Base-by-base conservation (phyloP, 2,888 invertebrate species). In the Netelia melanura region DNA sequence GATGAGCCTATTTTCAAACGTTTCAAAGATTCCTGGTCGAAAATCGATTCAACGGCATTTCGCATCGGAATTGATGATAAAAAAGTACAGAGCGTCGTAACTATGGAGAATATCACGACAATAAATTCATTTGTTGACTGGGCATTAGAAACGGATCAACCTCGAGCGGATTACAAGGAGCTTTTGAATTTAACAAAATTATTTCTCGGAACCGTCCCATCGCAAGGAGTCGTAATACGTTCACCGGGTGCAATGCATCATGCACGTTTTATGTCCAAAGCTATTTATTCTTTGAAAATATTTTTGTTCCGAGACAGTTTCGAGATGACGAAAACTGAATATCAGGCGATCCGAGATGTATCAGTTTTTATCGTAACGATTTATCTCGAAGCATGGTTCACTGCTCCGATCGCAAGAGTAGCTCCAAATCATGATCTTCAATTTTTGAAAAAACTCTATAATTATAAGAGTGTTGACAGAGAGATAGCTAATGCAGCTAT, bases 261-360 rank as follows among this genome's bases (percentile, higher is more conserved):
- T 72, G 78, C 83, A 61, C 64, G 83, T 23, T 83, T 71, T 54
- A 83, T 83, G 75, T 70, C 79, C 11, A 82, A 82, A 78, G 82
- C 85, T 30, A 85, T 82, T 56, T 71, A 85, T 67, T 85, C 76
- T 62, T 52, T 74, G 68, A 85, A 76, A 79, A 85, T 85, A 10
- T 80, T 74, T 56, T 68, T 79, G 43, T 79, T 85, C 68, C 48
- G 76, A 44, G 75, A 83, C 44, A 23, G 62, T 44, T 81, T 77
- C 56, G 17, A 61, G 62, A 56, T 74, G 74, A 77, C 56, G 9
- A 58, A 77, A 54, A 79, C 11, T 68, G 81, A 84, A 75, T 30
- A 70, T 61, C 30, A 25, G 58, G 71, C 71, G 58, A 43, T 79
- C 71, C 71, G 71, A 11, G 79, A 79, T 64, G 56, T 56, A 58